Conservation (phyloP, 2,888 invertebrate genomes). For the Abscondita cerata region DNA sequence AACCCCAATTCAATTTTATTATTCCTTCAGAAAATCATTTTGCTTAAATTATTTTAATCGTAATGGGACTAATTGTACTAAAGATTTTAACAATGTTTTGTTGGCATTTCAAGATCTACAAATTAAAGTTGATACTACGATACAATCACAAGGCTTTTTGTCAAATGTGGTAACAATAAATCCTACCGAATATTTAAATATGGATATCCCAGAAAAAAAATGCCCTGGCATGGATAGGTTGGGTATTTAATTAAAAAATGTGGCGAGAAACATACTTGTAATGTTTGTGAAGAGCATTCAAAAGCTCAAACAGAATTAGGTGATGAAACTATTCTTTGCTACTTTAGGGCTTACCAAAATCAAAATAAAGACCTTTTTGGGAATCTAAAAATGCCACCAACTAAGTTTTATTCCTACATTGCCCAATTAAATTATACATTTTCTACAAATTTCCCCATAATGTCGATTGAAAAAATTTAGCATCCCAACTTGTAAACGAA, state of each 20-base stretch:
- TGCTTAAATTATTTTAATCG: constrained; percentile 24
- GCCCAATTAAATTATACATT: not conserved
- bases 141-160: not conserved
- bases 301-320: not conserved
- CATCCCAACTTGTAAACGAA: not conserved
- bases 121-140: not conserved
- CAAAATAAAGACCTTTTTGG: not conserved
- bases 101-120: not conserved
- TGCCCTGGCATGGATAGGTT: not conserved
- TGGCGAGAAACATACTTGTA: not conserved
- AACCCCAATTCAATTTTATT: constrained; percentile 34
- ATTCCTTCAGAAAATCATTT: constrained; percentile 36
- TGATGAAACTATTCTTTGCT: not conserved
- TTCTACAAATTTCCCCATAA: not conserved
- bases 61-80: constrained; percentile 4
- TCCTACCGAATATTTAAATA: not conserved
- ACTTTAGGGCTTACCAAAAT: constrained; percentile 2
- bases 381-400: not conserved
- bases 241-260: constrained; percentile 12
- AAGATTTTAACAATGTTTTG: not conserved
- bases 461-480: not conserved
- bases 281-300: not conserved
- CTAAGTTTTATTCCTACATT: not conserved
- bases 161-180: not conserved
- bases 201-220: not conserved